Percentiles rank a stretch among this genome's conserved stretches.
Evolutionary conservation across 2,797 vertebrate species (phyloP).

Genomic region (Atherinosoma microstoma): DNA sequence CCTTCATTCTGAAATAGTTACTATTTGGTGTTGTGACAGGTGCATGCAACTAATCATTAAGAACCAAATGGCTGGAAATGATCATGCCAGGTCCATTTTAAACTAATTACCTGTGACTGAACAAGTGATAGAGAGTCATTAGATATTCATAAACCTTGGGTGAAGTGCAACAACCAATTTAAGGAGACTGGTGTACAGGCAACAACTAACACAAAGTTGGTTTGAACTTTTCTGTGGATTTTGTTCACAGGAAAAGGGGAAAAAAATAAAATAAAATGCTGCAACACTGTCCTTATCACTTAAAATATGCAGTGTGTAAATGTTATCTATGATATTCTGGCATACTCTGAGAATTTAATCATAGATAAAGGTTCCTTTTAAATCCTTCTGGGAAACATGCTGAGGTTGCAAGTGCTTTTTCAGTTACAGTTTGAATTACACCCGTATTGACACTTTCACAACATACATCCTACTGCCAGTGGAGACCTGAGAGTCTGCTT

Average conservation of each 20-base stretch:
- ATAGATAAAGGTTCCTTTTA: conserved; percentile 28
- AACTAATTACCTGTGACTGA: neutral
- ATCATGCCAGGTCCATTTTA: neutral
- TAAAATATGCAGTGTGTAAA: conserved; percentile 27
- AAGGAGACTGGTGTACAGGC: neutral
- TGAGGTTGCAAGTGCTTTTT: conserved; percentile 26
- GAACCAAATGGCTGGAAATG: neutral
- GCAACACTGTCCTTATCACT: conserved; percentile 24
- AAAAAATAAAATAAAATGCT: conserved; percentile 5
- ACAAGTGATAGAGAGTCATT: neutral
- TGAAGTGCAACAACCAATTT: conserved; percentile 1
- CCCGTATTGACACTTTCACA: conserved; percentile 19
- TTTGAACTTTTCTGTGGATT: conserved; percentile 1
- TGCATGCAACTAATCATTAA: neutral
- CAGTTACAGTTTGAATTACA: conserved; percentile 28
- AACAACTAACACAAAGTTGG: neutral
- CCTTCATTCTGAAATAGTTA: neutral
- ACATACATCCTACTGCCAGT: conserved; percentile 14
- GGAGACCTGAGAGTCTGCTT: conserved; percentile 30
- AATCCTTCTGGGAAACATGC: conserved; percentile 30
- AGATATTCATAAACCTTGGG: neutral
- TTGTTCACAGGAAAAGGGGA: conserved; percentile 6
- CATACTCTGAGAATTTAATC: conserved; percentile 31
- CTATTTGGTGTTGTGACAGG: neutral
- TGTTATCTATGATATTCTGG: conserved; percentile 22